A percentile compares a stretch with the other conserved stretches of the same genome.
Evolutionary conservation across 2,797 vertebrate genomes (phyloP).

Genomic region (Schizopygopsis pylzovi): DNA sequence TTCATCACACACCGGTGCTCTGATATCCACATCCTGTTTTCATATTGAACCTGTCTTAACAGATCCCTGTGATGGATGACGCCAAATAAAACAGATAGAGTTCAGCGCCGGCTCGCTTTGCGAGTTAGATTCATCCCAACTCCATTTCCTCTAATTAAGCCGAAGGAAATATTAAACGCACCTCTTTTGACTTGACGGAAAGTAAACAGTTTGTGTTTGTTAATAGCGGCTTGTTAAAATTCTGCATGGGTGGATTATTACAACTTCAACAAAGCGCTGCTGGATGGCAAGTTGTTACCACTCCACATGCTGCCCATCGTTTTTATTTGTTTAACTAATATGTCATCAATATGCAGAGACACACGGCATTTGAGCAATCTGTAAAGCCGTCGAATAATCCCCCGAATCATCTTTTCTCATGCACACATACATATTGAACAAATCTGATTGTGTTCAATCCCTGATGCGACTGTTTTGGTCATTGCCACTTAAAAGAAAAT

Average conservation of each 20-base stretch:
- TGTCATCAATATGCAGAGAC: constrained; percentile 50
- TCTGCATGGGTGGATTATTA: not conserved
- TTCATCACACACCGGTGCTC: constrained; percentile 38
- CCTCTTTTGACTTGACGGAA: constrained; percentile 15
- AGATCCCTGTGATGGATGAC: constrained; percentile 51
- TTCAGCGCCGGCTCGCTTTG: constrained; percentile 2
- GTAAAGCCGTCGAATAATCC: constrained; percentile 38
- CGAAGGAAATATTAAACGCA: constrained; percentile 12
- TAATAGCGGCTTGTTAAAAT: not conserved
- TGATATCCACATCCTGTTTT: constrained; percentile 51
- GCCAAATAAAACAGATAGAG: constrained; percentile 43
- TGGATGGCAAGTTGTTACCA: not conserved
- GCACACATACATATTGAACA: not conserved
- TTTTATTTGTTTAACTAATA: constrained; percentile 47
- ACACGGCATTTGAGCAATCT: constrained; percentile 24
- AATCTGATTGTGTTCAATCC: not conserved
- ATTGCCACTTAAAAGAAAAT: not conserved
- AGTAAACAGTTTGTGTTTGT: constrained; percentile 15
- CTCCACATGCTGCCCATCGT: not conserved
- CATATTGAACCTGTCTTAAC: constrained; percentile 48
- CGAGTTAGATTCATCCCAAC: not conserved
- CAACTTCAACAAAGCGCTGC: constrained; percentile 1
- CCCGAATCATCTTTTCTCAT: constrained; percentile 3
- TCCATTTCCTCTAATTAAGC: constrained; percentile 16
- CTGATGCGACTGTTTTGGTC: not conserved